A percentile compares a stretch with the other conserved stretches of the same genome.
Evolutionary conservation across 2,888 invertebrate species (phyloP).

Genomic region (Myathropa florea): DNA sequence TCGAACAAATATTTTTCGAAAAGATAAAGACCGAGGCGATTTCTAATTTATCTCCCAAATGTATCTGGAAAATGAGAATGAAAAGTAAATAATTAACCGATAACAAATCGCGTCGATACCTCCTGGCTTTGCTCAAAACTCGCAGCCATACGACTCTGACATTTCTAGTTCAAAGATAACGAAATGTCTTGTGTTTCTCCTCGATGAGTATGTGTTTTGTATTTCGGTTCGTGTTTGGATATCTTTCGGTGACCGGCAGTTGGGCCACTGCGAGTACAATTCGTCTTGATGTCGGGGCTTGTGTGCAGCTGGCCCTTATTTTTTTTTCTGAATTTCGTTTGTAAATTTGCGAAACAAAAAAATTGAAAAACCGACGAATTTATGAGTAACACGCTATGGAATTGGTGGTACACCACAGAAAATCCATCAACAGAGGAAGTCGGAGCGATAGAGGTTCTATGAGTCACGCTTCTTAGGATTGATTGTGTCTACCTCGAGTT

Average conservation of each 20-base stretch:
- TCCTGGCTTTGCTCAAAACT: not conserved
- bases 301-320: not conserved
- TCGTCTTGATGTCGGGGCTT: not conserved
- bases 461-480: too few relatives aligned
- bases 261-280: too few relatives aligned
- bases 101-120: not conserved
- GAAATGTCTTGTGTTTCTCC: not conserved
- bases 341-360: too few relatives aligned
- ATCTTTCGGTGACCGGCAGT: not conserved
- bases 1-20: not conserved
- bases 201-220: not conserved
- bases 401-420: too few relatives aligned
- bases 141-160: not conserved
- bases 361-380: too few relatives aligned
- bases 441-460: too few relatives aligned
- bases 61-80: not conserved
- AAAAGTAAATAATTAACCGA: not conserved
- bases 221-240: not conserved
- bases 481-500: too few relatives aligned
- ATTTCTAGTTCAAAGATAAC: not conserved
- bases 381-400: too few relatives aligned
- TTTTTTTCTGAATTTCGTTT: not conserved
- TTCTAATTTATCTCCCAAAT: not conserved
- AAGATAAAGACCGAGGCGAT: not conserved
- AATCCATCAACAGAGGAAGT: too few relatives aligned